Conservation (phyloP, 1,140 invertebrate species). For the Caligus rogercresseyi region DNA sequence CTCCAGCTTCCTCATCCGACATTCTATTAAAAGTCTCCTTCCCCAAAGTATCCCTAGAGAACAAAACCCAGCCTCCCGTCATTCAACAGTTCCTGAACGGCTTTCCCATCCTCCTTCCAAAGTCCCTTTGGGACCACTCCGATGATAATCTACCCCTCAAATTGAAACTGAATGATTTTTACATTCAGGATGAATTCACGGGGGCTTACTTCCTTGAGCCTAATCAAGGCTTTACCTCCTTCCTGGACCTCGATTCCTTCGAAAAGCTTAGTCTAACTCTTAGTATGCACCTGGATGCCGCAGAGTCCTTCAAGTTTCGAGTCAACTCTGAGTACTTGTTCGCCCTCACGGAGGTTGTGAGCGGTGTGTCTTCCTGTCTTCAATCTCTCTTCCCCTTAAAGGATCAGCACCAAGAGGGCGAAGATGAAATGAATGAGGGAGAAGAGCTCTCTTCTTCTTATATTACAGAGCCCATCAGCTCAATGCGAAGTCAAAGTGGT, state of each 20-base stretch:
- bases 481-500: not conserved
- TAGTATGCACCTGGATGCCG: not conserved
- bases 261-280: not conserved
- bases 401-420: not conserved
- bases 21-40: not conserved
- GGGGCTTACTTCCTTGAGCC: not conserved
- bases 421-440: not conserved
- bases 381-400: not conserved
- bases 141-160: slow-evolving; percentile 4
- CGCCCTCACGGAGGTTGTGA: not conserved
- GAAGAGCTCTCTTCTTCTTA: too few relatives aligned
- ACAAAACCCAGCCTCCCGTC: slow-evolving; percentile 1
- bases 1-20: not conserved
- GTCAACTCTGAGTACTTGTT: not conserved
- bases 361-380: not conserved
- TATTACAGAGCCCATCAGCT: not conserved
- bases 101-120: not conserved
- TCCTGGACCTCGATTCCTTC: not conserved
- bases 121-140: not conserved
- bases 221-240: not conserved
- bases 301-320: not conserved
- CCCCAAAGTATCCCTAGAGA: not conserved
- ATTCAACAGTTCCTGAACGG: slow-evolving; percentile 12
- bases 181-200: not conserved
- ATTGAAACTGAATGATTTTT: slow-evolving; percentile 4